Conservation (phyloP, 2,113 vertebrate species). For the Tupaia tana region DNA sequence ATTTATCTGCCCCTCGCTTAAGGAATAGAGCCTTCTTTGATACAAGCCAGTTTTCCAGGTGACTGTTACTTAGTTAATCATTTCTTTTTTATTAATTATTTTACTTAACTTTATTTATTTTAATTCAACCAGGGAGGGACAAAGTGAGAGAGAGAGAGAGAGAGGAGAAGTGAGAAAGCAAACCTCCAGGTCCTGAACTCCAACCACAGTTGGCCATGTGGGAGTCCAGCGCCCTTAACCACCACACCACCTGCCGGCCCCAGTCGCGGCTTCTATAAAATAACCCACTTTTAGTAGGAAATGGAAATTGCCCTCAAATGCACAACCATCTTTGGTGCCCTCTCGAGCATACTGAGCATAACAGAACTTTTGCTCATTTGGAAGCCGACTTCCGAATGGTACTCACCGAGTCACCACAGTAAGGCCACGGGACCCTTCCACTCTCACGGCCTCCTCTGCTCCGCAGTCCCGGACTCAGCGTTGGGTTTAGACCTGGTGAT, state of each 20-base stretch:
- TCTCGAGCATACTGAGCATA: not conserved
- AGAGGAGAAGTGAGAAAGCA: too few relatives aligned
- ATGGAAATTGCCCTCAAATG: not conserved
- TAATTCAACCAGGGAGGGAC: too few relatives aligned
- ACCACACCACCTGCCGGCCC: too few relatives aligned
- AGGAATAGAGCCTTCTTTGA: not conserved
- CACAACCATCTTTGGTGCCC: not conserved
- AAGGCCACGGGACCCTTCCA: not conserved
- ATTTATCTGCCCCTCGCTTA: not conserved
- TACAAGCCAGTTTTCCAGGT: not conserved
- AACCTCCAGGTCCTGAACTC: too few relatives aligned
- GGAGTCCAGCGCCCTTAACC: too few relatives aligned
- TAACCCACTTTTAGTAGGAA: not conserved
- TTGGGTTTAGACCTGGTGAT: not conserved
- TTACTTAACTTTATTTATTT: too few relatives aligned
- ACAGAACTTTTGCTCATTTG: not conserved
- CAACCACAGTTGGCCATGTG: too few relatives aligned
- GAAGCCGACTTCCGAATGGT: not conserved
- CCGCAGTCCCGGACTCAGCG: not conserved
- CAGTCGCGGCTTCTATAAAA: not conserved
- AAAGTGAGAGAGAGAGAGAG: too few relatives aligned
- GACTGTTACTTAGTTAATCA: not conserved
- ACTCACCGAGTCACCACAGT: not conserved
- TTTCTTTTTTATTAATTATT: not conserved
- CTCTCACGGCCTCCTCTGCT: not conserved